These are phyloP conservation scores for Dissostichus mawsoni DNA, from an alignment of 2,113 vertebrate species.

Conservation along the genomic window DNA sequence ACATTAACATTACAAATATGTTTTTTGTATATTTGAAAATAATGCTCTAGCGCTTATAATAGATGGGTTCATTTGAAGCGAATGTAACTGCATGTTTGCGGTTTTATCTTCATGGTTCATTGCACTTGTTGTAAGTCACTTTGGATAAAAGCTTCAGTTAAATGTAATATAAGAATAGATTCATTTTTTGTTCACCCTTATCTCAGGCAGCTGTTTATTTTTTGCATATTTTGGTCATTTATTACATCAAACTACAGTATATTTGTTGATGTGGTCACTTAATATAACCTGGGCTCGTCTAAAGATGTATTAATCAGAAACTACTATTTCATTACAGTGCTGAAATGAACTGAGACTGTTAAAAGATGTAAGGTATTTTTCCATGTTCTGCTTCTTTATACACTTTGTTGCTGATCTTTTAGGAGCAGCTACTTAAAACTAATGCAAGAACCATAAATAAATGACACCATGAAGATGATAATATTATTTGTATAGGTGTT, in stretches of 20 bases:
- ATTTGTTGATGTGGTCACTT: not conserved
- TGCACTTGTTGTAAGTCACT: no score
- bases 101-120: no score
- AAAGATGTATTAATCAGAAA: not conserved
- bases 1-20: no score
- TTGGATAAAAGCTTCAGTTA: no score
- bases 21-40: no score
- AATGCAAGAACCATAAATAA: not conserved
- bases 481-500: not conserved
- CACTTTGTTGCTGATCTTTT: not conserved
- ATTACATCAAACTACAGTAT: not conserved
- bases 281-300: not conserved
- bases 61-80: no score
- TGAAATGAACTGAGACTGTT: not conserved
- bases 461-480: not conserved
- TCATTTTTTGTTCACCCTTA: no score
- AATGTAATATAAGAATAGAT: no score
- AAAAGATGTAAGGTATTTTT: not conserved
- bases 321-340: not conserved
- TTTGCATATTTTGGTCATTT: not conserved
- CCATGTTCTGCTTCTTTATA: not conserved
- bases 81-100: no score
- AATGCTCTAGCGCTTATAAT: no score
- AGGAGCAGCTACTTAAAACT: not conserved
- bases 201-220: not conserved